Base-by-base conservation (phyloP, 2,797 vertebrate species). In the Pygocentrus nattereri region DNA sequence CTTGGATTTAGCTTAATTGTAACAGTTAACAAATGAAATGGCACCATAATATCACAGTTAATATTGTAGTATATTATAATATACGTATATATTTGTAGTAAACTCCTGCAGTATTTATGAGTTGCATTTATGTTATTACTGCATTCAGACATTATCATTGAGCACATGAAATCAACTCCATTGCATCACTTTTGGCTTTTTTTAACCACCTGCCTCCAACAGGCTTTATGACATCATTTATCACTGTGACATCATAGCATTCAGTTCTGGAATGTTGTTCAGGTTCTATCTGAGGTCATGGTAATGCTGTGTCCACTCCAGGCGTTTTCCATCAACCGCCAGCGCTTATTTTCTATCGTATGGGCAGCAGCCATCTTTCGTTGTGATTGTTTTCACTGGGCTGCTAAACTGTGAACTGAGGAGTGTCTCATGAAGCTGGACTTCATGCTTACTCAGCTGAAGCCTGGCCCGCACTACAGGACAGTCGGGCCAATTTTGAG, bases 211-310 rank as follows among this genome's bases (percentile, higher is more conserved):
- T 11, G 52, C 50, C n/a, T 34, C 25, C 25, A 44, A 19, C 50
- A 31, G 47, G 0, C 11, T 1, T 44, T 34, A 72, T 72, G 70
- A 72, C 70, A 72, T 72, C 49, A 54, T 34, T 72, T 6, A 72
- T 52, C 27, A 13, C 12, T 72, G 6, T 81, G 72, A 81, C 79
- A 69, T 75, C 79, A 59, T 30, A 67, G 23, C n/a, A n/a, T n/a
- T 74, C 25, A 31, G 25, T 68, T 81, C 21, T 74, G 79, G 72
- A 69, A 81, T 75, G 79, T 75, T 59, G 25, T 7, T 65, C 80
- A 64, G 47, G 1, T 61, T 30, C 4, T 1, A 7, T 71, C 13
- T 30, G 47, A 50, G 25, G 49, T 10, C 6, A 31, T 25, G 41
- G 41, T 8, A 44, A 44, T 2, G 8, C 12, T 44, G 41, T 44